Evolutionary conservation across 2,113 vertebrate species (phyloP), one percentile per base, ranked within the genome.

Genomic region (Coryphaenoides rupestris): DNA sequence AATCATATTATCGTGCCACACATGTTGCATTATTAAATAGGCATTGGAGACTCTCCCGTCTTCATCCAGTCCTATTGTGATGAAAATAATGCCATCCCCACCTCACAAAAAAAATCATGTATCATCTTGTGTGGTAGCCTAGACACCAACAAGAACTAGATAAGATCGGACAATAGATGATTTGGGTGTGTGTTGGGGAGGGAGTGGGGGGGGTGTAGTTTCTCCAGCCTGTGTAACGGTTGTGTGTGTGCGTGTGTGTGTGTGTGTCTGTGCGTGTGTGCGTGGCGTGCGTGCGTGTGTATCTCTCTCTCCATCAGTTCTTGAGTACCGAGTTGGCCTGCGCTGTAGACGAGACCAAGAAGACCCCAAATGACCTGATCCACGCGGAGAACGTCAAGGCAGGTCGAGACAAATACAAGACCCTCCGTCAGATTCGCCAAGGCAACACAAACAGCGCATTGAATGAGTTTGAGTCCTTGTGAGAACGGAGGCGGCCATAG

Each of bases 381-480:
- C 95, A 99, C 0, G 95, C 94, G 0, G 95, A 98, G 76, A 99
- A 99, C 72, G 93, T 98, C 89, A 91, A 92, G 60, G 91, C 90
- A 0, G 96, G 96, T 64, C 92, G 95, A 40, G 96, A 98, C 90
- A 99, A 99, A 86, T 99, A 98, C 87, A 99, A 98, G 89, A 98
- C 96, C 74, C 91, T 99, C 9, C 94, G 96, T 49, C 93, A 98
- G 87, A 99, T 99, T 23, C 94, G 96, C 10, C 96, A 95, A 88
- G 96, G 95, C 63, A 99, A 99, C 84, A 99, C 96, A 99, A 99
- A 82, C 96, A 98, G 69, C 94, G 96, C 61, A 97, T 98, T 0
- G 95, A n/a, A 99, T 52, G 95, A 98, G 69, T 98, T 99, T 68
- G 96, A 99, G 78, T 96, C 95, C 76, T 98, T 99, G 96, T 98